Evolutionary conservation across 2,113 vertebrate species (phyloP).

Genomic region (Syrmaticus mikado): DNA sequence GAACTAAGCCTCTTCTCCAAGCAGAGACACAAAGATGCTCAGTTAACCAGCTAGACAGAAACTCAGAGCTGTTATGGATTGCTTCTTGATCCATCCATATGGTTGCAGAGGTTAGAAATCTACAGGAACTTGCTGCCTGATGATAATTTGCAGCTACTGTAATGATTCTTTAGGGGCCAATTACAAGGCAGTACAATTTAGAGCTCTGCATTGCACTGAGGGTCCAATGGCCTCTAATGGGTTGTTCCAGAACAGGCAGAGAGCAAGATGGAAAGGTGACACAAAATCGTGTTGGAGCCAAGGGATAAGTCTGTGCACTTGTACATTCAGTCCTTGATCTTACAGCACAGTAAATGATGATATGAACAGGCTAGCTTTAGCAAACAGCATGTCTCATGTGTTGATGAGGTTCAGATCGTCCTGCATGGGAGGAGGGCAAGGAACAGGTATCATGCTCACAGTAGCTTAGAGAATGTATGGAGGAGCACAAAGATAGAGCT

Average conservation of each 20-base stretch:
- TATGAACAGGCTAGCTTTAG: background rate
- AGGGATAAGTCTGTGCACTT: background rate
- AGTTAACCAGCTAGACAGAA: background rate
- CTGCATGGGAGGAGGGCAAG: background rate
- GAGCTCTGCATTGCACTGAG: background rate
- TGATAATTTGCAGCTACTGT: background rate
- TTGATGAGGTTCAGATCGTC: background rate
- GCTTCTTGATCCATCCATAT: background rate
- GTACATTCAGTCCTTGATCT: background rate
- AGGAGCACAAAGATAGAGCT: background rate
- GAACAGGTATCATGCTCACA: background rate
- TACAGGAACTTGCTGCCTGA: background rate
- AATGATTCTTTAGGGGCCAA: background rate
- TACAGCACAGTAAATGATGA: background rate
- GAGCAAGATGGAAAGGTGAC: background rate
- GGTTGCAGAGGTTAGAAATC: background rate
- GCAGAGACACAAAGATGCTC: background rate
- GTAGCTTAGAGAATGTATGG: background rate
- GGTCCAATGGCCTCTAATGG: background rate
- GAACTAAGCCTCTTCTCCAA: background rate
- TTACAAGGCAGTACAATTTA: background rate
- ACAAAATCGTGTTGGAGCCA: background rate
- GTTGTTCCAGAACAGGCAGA: background rate
- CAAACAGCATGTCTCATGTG: background rate
- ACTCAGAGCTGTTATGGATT: background rate